Evolutionary conservation across 1,140 invertebrate species (phyloP).

Genomic region (Zaprionus ghesquierei): DNA sequence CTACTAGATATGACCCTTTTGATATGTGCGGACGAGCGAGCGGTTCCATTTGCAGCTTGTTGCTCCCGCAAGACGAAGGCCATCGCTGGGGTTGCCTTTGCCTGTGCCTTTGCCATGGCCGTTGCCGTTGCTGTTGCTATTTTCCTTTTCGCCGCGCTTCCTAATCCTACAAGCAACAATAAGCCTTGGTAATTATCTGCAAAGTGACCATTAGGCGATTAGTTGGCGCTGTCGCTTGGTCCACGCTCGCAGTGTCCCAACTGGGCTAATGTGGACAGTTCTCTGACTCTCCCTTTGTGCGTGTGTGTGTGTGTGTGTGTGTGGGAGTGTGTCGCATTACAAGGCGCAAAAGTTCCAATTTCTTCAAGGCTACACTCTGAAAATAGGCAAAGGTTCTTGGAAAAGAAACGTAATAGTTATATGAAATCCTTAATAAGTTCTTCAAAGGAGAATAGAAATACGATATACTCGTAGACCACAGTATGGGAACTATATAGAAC

Average conservation of each 20-base stretch:
- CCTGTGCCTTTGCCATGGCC: conserved; percentile 19
- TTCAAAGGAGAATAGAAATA: no score
- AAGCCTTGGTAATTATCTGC: conserved; percentile 81
- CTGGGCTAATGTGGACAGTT: conserved; percentile 10
- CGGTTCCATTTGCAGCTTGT: conserved; percentile 45
- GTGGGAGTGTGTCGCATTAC: neutral
- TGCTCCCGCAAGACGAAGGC: conserved; percentile 37
- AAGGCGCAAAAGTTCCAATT: conserved; percentile 12
- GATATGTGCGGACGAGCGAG: conserved; percentile 33
- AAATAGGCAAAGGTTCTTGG: neutral
- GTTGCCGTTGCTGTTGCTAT: conserved; percentile 5
- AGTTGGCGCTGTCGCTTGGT: conserved; percentile 57
- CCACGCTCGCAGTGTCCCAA: neutral
- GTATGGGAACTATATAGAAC: no score
- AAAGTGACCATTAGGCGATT: conserved; percentile 81
- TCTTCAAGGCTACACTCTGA: neutral
- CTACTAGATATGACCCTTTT: conserved; percentile 66
- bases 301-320: neutral
- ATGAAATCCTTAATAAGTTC: no score
- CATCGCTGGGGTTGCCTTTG: conserved; percentile 5
- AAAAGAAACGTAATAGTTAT: no score
- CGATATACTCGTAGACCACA: no score
- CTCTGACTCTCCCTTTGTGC: no score
- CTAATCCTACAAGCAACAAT: conserved; percentile 77
- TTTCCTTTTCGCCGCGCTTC: conserved; percentile 54